Conservation (phyloP, 2,797 vertebrate genomes). For the Karalla daura region DNA sequence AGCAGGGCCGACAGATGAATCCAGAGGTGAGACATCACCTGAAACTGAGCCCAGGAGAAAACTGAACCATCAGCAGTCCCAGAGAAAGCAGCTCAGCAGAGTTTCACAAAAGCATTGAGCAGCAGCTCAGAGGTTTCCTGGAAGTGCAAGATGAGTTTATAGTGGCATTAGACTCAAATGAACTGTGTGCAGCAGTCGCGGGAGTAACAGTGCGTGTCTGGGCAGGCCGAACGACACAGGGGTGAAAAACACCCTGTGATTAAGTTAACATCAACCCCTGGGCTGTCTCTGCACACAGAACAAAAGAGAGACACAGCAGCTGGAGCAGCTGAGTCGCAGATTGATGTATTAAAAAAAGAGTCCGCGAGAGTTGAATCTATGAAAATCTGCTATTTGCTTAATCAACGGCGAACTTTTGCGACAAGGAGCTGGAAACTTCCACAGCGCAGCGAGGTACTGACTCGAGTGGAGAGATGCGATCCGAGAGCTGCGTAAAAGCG, state of each 20-base stretch:
- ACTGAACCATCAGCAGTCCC: not conserved
- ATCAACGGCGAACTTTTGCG: not conserved
- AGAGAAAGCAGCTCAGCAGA: conserved; percentile 3
- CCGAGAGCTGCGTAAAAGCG: not conserved
- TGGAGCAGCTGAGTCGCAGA: not conserved
- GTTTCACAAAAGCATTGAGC: too few relatives aligned
- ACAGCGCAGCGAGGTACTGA: not conserved
- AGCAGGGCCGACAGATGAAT: conserved; percentile 61
- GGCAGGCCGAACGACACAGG: conserved; percentile 55
- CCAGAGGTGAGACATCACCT: conserved; percentile 66
- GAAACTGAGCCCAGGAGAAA: conserved; percentile 16
- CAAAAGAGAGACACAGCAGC: conserved; percentile 45
- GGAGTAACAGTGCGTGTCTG: conserved; percentile 40
- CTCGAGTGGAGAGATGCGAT: not conserved
- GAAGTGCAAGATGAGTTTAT: too few relatives aligned
- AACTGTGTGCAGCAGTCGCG: conserved; percentile 13
- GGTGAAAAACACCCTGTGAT: conserved; percentile 57
- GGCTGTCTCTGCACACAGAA: conserved; percentile 46
- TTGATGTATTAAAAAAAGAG: not conserved
- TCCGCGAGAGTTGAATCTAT: not conserved
- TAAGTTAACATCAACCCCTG: conserved; percentile 50
- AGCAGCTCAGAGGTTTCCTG: too few relatives aligned
- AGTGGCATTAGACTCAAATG: not conserved
- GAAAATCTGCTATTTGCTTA: not conserved
- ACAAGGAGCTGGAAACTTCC: not conserved